Conservation (phyloP, 2,888 invertebrate species). For the Drosophila rubida region DNA sequence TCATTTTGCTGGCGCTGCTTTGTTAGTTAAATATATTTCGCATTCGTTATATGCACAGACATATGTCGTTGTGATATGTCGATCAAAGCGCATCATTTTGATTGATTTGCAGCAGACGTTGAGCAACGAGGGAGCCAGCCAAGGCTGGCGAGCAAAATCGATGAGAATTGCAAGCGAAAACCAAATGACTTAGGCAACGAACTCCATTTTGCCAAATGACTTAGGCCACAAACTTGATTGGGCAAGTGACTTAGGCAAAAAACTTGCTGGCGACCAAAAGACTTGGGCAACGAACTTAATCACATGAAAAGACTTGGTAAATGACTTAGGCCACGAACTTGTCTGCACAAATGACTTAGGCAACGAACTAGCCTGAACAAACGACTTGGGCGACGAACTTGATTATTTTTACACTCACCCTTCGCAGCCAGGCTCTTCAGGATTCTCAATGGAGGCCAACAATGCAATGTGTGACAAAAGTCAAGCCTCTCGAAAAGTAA, state of each 20-base stretch:
- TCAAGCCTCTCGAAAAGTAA: neutral
- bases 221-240: conserved; percentile 12
- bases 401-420: neutral
- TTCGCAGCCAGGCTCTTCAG: neutral
- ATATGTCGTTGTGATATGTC: conserved; percentile 60
- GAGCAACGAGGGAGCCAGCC: neutral
- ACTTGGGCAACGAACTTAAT: conserved; percentile 21
- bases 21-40: conserved; percentile 71
- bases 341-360: conserved; percentile 4
- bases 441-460: neutral
- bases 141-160: neutral
- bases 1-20: conserved; percentile 34
- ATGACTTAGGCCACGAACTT: conserved; percentile 32
- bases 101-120: conserved; percentile 71
- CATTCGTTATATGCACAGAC: conserved; percentile 9
- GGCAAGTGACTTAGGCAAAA: conserved; percentile 7
- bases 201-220: conserved; percentile 13
- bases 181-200: conserved; percentile 22
- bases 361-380: conserved; percentile 11
- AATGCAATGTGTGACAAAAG: neutral
- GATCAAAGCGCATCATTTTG: conserved; percentile 74
- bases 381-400: neutral
- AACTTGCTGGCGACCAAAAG: conserved; percentile 9
- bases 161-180: neutral
- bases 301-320: conserved; percentile 11